Evolutionary conservation across 2,888 invertebrate species (phyloP), one percentile per base, ranked within the genome.

Genomic region (Meiosimyza platycephala): DNA sequence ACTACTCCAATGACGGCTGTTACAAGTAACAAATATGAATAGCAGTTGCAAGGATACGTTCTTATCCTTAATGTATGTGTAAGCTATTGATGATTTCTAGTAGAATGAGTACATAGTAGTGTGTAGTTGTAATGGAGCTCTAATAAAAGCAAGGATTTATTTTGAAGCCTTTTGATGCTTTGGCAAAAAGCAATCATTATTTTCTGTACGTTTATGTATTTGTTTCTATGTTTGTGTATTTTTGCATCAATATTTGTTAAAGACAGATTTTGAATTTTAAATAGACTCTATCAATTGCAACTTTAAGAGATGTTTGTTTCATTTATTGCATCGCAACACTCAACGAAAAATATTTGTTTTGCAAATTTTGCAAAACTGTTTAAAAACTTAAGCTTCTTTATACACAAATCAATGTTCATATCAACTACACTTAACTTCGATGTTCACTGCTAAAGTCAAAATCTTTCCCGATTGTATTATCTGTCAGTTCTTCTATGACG

Each of bases 241-340:
- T 28, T 28, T 12, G 54, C 15, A 54, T 70, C 63, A 70, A 70
- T 70, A 63, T 70, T 70, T 70, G 54, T 54, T 40, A 33, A 70
- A 62, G 47, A 70, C 63, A 63, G 70, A 70, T 63, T 70, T 70
- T 63, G 63, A 70, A 70, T 70, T 50, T 54, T 70, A 69, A 63
- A 63, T 68, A 48, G 59, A 68, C 68, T 59, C 59, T 33, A 68
- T 57, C 68, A 50, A 68, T 57, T 28, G 57, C 15, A n/a, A 7
- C 40, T 28, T 22, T 9, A n/a, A 59, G 59, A 60, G 40, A 15
- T 28, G 15, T 33, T 33, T 33, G 15, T 60, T 33, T 60, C 60
- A 12, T 6, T 40, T 60, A 60, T 60, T 60, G 13, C 60, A 33
- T 60, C 60, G 3, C 60, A 18, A 60, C 60, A 33, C 60, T 60